Evolutionary conservation across 2,888 invertebrate genomes (phyloP).

Genomic region (Cyclophora albipunctata): DNA sequence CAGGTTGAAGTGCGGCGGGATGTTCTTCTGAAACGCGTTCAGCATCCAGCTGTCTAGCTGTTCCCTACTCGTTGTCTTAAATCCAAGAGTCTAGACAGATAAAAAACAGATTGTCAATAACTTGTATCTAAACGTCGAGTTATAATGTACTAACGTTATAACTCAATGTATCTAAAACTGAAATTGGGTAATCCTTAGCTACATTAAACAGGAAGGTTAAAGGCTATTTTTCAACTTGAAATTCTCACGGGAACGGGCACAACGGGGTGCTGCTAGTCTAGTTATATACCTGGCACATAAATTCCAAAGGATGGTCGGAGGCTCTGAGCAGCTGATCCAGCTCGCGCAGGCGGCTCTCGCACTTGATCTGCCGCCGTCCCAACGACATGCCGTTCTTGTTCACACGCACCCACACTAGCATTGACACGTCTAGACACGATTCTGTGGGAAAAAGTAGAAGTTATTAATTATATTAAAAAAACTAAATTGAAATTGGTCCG

Average conservation of each 20-base stretch:
- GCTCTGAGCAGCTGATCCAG: constrained; percentile 86
- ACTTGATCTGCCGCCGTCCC: constrained; percentile 89
- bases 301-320: constrained; percentile 87
- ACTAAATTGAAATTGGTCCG: not conserved
- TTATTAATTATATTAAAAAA: not conserved
- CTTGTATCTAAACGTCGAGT: not conserved
- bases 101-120: constrained; percentile 2
- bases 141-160: constrained; percentile 2
- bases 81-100: constrained; percentile 81
- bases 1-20: constrained; percentile 90
- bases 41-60: constrained; percentile 88
- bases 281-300: constrained; percentile 85
- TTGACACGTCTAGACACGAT: constrained; percentile 86
- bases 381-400: constrained; percentile 87
- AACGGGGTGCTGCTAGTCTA: too few species aligned
- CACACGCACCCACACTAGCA: constrained; percentile 86
- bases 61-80: constrained; percentile 84
- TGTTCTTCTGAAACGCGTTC: constrained; percentile 86
- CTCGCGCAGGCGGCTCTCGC: constrained; percentile 88
- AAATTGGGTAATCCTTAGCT: too few species aligned
- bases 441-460: constrained; percentile 56
- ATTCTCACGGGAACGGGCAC: too few species aligned
- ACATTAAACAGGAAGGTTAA: too few species aligned
- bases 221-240: too few species aligned
- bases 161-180: not conserved